Evolutionary conservation across 2,797 vertebrate species (phyloP).

Genomic region (Anguilla pacifica): DNA sequence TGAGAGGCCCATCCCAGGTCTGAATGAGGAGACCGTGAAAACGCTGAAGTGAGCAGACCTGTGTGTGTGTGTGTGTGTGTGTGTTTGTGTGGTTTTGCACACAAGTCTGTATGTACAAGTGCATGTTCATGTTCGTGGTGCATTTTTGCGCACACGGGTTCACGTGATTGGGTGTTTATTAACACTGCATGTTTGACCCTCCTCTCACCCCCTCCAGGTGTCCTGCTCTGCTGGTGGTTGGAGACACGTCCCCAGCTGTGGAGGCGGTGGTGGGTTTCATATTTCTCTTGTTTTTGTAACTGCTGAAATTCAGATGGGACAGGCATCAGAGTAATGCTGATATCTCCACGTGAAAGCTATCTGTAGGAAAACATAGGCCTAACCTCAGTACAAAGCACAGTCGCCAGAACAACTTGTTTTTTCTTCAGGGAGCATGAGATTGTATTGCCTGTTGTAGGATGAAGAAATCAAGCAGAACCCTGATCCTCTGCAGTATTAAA

Average conservation of each 20-base stretch:
- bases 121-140: constrained; percentile 24
- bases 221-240: constrained; percentile 86
- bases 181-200: constrained; percentile 13
- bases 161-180: not conserved
- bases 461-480: not conserved
- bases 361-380: not conserved
- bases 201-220: constrained; percentile 70
- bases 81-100: constrained; percentile 18
- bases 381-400: not conserved
- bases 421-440: not conserved
- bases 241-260: constrained; percentile 90
- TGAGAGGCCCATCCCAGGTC: constrained; percentile 81
- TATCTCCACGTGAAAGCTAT: not conserved
- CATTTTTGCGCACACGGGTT: not conserved
- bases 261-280: constrained; percentile 86
- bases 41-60: constrained; percentile 83
- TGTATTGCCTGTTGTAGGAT: not conserved
- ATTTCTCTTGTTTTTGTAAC: not conserved
- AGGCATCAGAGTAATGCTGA: not conserved
- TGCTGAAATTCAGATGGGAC: not conserved
- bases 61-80: constrained; percentile 23
- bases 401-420: not conserved
- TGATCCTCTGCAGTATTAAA: not conserved
- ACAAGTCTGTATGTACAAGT: constrained; percentile 22
- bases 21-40: constrained; percentile 76